Conservation (phyloP, 1,140 invertebrate species). For the Cyclina sinensis region DNA sequence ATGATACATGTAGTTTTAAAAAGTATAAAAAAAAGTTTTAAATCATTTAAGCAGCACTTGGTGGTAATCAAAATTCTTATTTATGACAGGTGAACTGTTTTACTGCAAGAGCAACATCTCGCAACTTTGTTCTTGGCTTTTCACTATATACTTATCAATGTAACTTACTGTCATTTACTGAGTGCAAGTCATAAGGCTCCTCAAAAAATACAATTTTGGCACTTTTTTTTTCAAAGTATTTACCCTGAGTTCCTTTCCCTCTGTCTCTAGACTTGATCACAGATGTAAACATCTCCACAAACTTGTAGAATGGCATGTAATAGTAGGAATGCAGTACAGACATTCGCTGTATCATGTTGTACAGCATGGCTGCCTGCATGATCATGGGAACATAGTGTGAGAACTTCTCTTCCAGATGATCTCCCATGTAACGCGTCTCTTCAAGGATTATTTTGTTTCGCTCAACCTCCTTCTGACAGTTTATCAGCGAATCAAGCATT, state of each 20-base stretch:
- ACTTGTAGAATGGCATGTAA: slow-evolving; percentile 83
- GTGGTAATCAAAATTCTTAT: no score
- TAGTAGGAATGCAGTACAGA: slow-evolving; percentile 80
- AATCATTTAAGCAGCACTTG: no score
- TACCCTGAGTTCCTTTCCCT: slow-evolving; percentile 84
- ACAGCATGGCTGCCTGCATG: slow-evolving; percentile 82
- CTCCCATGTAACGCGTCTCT: slow-evolving; percentile 83
- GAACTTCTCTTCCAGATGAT: slow-evolving; percentile 84
- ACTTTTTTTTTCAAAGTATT: no score
- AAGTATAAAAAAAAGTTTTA: no score
- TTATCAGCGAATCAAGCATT: slow-evolving; percentile 82
- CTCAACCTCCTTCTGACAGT: slow-evolving; percentile 82
- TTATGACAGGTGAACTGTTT: no score
- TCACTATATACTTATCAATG: no score
- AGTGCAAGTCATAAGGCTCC: no score
- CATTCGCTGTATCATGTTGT: slow-evolving; percentile 82
- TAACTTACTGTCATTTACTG: no score
- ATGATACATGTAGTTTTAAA: no score
- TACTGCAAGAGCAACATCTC: no score
- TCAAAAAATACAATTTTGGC: no score
- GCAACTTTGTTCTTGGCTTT: no score
- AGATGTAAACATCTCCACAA: slow-evolving; percentile 80
- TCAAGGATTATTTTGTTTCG: slow-evolving; percentile 82
- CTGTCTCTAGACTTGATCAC: slow-evolving; percentile 79
- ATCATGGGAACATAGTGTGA: slow-evolving; percentile 83